A percentile compares a stretch with the other conserved stretches of the same genome.
Evolutionary conservation across 23 tunicate genomes (phyloP).

Genomic region (Halocynthia roretzi): DNA sequence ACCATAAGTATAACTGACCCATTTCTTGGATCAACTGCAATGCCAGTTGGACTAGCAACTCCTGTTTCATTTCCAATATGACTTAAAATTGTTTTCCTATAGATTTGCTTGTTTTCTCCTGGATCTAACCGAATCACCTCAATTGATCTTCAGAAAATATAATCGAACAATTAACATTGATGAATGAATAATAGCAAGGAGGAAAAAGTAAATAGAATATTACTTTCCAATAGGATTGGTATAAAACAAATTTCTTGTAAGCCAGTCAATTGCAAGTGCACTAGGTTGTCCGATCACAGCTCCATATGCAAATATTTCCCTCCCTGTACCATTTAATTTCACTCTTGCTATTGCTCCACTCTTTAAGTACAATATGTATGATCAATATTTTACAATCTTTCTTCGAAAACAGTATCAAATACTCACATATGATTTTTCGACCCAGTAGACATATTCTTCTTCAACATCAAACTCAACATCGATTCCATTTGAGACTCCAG

Average conservation of each 20-base stretch:
- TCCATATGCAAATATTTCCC: conserved; percentile 31
- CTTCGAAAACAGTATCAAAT: not conserved
- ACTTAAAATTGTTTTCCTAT: conserved; percentile 40
- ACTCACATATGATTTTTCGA: conserved; percentile 31
- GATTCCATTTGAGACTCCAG: conserved; percentile 30
- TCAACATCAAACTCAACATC: conserved; percentile 74
- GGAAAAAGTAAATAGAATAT: not conserved
- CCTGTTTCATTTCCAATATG: conserved; percentile 73
- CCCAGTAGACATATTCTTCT: conserved; percentile 66
- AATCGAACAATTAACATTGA: not conserved
- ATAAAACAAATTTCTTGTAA: conserved; percentile 69
- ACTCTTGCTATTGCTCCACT: conserved; percentile 4
- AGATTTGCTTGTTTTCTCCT: conserved; percentile 16
- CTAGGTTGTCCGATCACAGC: conserved; percentile 58
- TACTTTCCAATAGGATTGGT: conserved; percentile 73
- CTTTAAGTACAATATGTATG: too few relatives aligned
- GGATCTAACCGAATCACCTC: conserved; percentile 59
- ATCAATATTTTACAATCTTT: not conserved
- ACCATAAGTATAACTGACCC: conserved; percentile 46
- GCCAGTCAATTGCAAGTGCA: conserved; percentile 75
- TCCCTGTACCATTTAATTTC: conserved; percentile 38
- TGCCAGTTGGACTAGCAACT: conserved; percentile 60
- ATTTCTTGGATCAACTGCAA: conserved; percentile 75
- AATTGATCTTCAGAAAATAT: conserved; percentile 36
- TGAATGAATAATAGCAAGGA: not conserved